phyloP scores from a whole-genome alignment of 2,888 invertebrate genomes.

The Dromius quadrimaculatus region DNA sequence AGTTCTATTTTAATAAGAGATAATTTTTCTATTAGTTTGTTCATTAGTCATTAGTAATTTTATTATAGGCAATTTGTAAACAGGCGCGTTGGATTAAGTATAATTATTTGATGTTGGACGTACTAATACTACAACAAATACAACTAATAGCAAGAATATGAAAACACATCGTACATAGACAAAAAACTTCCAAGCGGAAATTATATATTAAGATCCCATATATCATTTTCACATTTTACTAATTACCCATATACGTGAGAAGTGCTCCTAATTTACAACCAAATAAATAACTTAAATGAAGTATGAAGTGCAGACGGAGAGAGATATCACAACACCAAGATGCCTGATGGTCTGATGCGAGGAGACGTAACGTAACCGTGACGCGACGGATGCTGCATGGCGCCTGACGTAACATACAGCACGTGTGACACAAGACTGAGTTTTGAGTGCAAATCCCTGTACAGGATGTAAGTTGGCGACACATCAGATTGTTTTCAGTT shows the following conservation, averaged over 20 bases:
- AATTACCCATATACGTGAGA: conserved; percentile 36
- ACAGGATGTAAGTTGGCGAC: neutral
- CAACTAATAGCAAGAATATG: no score
- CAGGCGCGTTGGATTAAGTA: no score
- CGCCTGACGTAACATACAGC: conserved; percentile 32
- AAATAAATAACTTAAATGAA: conserved; percentile 44
- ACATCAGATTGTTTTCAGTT: no score
- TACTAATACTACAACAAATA: no score
- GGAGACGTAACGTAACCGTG: conserved; percentile 15
- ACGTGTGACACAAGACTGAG: conserved; percentile 8
- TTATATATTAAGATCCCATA: neutral
- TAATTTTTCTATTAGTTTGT: no score
- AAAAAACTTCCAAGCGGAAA: neutral
- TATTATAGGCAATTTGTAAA: no score
- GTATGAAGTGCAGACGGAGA: conserved; percentile 21
- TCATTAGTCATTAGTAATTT: no score
- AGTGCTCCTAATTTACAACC: conserved; percentile 27
- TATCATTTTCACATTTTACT: neutral
- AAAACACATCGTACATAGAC: no score
- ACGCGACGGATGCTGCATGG: conserved; percentile 33
- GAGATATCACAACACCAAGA: conserved; percentile 5
- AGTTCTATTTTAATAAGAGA: no score
- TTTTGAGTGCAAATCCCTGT: neutral
- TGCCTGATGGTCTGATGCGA: neutral
- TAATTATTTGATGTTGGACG: no score